Evolutionary conservation across 2,888 invertebrate species (phyloP).

Genomic region (Opisthograptis luteolata): DNA sequence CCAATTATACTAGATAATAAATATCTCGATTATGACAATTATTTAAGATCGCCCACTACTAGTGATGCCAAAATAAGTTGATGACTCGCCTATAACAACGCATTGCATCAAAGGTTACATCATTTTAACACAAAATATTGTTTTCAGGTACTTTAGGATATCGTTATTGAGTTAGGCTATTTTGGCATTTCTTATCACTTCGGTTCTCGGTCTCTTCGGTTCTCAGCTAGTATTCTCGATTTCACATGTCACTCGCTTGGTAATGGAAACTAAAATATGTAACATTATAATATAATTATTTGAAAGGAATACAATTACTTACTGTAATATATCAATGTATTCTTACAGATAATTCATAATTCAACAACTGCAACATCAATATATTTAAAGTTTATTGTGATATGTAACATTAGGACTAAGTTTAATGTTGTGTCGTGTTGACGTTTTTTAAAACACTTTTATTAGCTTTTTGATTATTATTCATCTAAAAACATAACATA

Average conservation of each 20-base stretch:
- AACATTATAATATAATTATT: too few relatives aligned
- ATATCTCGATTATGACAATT: too few relatives aligned
- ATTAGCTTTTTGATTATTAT: not conserved
- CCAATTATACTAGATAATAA: too few relatives aligned
- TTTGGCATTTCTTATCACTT: constrained; percentile 26
- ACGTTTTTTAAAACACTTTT: constrained; percentile 1
- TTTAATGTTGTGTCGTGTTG: constrained; percentile 11
- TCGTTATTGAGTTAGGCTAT: constrained; percentile 2
- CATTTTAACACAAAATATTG: too few relatives aligned
- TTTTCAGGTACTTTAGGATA: not conserved
- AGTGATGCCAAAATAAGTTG: too few relatives aligned
- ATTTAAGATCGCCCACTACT: too few relatives aligned
- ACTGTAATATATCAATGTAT: too few relatives aligned
- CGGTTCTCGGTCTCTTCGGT: too few relatives aligned
- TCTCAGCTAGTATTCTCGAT: too few relatives aligned
- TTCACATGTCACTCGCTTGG: too few relatives aligned
- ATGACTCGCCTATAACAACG: too few relatives aligned
- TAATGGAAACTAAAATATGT: not conserved
- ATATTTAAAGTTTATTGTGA: constrained; percentile 27
- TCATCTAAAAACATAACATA: not conserved
- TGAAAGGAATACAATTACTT: not conserved
- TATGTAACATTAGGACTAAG: constrained; percentile 31
- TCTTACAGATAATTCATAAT: constrained; percentile 12
- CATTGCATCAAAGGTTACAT: too few relatives aligned
- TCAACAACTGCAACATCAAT: constrained; percentile 17